Percentiles rank a stretch among this genome's conserved stretches.
phyloP scores from a whole-genome alignment of 2,888 invertebrate genomes.

The Nemotelus nigrinus region DNA sequence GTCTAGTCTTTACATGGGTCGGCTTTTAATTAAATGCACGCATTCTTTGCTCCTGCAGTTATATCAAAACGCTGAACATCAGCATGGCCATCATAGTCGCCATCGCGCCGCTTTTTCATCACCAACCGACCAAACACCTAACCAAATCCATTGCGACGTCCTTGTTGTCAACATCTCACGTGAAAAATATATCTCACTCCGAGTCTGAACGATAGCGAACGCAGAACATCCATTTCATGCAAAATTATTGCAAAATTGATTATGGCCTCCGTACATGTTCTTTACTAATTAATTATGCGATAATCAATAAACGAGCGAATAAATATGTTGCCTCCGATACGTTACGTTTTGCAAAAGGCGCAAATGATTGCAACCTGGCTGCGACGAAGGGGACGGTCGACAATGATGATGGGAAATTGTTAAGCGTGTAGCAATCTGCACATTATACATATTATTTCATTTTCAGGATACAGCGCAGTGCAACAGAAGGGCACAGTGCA shows the following conservation, averaged over 20 bases:
- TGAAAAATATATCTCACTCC: constrained; percentile 24
- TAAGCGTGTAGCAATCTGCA: constrained; percentile 16
- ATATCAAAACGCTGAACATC: background rate
- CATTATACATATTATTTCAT: too few relatives aligned
- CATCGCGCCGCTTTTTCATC: too few relatives aligned
- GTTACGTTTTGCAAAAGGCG: background rate
- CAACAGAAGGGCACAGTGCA: too few relatives aligned
- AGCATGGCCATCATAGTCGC: background rate
- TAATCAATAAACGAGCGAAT: constrained; percentile 53
- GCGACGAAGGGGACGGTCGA: too few relatives aligned
- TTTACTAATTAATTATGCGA: constrained; percentile 54
- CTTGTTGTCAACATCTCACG: constrained; percentile 9
- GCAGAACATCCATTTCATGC: constrained; percentile 21
- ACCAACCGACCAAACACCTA: too few relatives aligned
- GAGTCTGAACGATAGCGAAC: background rate
- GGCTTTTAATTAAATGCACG: too few relatives aligned
- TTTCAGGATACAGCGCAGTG: too few relatives aligned
- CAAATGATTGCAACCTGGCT: too few relatives aligned
- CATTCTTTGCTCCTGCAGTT: background rate
- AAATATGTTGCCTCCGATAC: constrained; percentile 51
- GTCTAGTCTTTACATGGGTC: too few relatives aligned
- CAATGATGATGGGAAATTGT: constrained; percentile 26
- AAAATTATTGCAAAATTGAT: constrained; percentile 47
- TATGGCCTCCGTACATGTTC: constrained; percentile 52
- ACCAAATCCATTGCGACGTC: background rate